These are phyloP conservation scores for Drosophila prosaltans DNA, from an alignment of 1,140 invertebrate species.

Conservation along the genomic window DNA sequence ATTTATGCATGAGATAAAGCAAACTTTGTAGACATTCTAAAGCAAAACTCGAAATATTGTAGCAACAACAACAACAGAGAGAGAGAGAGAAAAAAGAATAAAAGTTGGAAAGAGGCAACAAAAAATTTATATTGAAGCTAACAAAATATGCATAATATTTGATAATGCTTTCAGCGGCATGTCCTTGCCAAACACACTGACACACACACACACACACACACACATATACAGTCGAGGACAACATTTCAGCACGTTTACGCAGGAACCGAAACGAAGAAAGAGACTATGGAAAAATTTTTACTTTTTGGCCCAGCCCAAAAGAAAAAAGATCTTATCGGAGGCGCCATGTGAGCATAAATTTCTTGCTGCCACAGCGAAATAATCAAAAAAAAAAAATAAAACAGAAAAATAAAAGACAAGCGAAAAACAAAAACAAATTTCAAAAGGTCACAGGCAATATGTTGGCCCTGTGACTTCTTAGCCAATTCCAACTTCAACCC, in stretches of 20 bases:
- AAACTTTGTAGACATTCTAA: slow-evolving; percentile 78
- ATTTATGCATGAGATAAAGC: slow-evolving; percentile 80
- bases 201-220: not conserved
- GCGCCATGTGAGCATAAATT: slow-evolving; percentile 79
- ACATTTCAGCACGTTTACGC: slow-evolving; percentile 53
- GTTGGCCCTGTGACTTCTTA: not conserved
- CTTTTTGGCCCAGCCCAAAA: slow-evolving; percentile 34
- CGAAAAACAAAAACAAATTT: slow-evolving; percentile 23
- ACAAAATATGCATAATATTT: slow-evolving; percentile 81
- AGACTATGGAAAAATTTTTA: slow-evolving; percentile 47
- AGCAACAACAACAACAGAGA: slow-evolving; percentile 25
- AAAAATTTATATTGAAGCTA: slow-evolving; percentile 64
- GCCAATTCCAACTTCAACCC: not conserved
- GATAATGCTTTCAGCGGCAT: slow-evolving; percentile 80
- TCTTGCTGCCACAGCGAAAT: slow-evolving; percentile 33
- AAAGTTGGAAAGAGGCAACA: slow-evolving; percentile 10
- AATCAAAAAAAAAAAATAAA: slow-evolving; percentile 35
- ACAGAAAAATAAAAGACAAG: slow-evolving; percentile 20
- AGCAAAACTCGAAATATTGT: slow-evolving; percentile 42
- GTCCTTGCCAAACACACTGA: slow-evolving; percentile 40
- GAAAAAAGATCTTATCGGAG: slow-evolving; percentile 63
- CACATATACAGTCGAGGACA: slow-evolving; percentile 27
- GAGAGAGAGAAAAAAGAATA: not conserved
- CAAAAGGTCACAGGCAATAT: slow-evolving; percentile 67
- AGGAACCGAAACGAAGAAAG: slow-evolving; percentile 1